Conservation (phyloP, 2,797 vertebrate genomes). For the Lagorchestes hirsutus region DNA sequence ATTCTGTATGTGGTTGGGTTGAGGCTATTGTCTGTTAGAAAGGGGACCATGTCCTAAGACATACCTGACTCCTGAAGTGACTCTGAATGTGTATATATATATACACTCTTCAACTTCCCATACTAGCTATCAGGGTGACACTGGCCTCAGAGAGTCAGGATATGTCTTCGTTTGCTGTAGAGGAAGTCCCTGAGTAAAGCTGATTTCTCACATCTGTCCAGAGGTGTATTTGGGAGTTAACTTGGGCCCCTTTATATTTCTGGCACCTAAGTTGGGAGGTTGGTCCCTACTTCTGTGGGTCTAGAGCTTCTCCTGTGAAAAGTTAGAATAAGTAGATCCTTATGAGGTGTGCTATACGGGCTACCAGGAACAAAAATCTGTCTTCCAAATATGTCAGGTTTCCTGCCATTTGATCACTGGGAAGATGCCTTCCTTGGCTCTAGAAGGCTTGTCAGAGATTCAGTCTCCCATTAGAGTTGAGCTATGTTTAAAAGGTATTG, state of each 20-base stretch:
- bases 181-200: background rate
- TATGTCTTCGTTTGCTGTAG: background rate
- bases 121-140: background rate
- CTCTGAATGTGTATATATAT: background rate
- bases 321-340: background rate
- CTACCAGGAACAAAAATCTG: background rate
- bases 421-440: background rate
- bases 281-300: background rate
- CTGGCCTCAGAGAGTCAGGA: background rate
- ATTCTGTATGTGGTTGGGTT: background rate
- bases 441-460: background rate
- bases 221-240: background rate
- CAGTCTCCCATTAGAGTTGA: background rate
- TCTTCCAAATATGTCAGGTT: background rate
- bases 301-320: background rate
- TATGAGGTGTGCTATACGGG: background rate
- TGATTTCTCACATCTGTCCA: background rate
- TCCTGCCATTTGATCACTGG: background rate
- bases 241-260: background rate
- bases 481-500: background rate
- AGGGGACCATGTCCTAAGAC: background rate
- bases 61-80: background rate
- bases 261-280: background rate
- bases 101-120: background rate
- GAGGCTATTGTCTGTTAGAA: background rate